phyloP scores from a whole-genome alignment of 2,888 invertebrate genomes.

The Gymnosoma rotundatum region DNA sequence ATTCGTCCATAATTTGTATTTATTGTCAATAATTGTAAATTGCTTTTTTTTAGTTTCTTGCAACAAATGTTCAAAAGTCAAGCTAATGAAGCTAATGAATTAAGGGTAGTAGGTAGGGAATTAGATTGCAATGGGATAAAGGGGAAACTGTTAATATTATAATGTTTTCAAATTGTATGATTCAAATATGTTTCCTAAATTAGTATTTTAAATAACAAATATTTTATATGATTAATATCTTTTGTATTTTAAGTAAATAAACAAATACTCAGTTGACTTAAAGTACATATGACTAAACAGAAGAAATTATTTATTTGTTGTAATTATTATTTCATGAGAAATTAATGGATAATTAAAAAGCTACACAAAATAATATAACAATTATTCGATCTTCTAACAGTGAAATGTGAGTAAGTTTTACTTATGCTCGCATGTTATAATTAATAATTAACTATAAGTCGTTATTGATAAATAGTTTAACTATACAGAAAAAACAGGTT shows the following conservation, averaged over 20 bases:
- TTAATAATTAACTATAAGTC: too few relatives aligned
- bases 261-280: background rate
- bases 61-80: background rate
- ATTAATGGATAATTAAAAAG: conserved; percentile 21
- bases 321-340: conserved; percentile 25
- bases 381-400: too few relatives aligned
- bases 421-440: too few relatives aligned
- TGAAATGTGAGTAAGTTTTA: too few relatives aligned
- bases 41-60: conserved; percentile 31
- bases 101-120: background rate
- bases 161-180: background rate
- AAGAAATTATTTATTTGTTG: conserved; percentile 9
- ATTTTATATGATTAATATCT: too few relatives aligned
- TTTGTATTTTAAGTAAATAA: background rate
- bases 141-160: background rate
- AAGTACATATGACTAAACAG: conserved; percentile 5
- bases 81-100: conserved; percentile 28
- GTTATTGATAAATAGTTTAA: too few relatives aligned
- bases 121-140: background rate
- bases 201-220: too few relatives aligned
- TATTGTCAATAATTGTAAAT: conserved; percentile 68
- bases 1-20: conserved; percentile 66
- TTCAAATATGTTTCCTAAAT: too few relatives aligned
- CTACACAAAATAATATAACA: background rate
- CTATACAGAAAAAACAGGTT: too few relatives aligned